Evolutionary conservation across 2,888 invertebrate genomes (phyloP).

Genomic region (Apocheima hispidaria): DNA sequence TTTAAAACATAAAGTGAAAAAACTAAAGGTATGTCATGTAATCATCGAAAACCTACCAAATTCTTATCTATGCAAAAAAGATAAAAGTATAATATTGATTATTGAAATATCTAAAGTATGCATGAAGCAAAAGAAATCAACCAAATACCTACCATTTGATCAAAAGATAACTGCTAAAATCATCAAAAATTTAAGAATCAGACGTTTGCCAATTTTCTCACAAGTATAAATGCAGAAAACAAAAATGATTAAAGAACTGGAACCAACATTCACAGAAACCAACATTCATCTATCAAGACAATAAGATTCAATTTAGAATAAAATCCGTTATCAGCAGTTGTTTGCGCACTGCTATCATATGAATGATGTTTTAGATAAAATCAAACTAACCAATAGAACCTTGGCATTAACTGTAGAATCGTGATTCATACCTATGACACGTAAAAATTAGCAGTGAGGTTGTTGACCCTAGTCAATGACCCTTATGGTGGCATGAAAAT

Average conservation of each 20-base stretch:
- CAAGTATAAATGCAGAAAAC: no score
- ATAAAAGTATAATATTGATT: constrained; percentile 3
- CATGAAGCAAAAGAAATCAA: not conserved
- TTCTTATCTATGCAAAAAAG: constrained; percentile 23
- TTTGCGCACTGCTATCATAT: constrained; percentile 2
- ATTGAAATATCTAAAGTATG: not conserved
- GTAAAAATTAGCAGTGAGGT: constrained; percentile 58
- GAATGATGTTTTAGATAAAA: constrained; percentile 21
- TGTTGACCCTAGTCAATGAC: constrained; percentile 64
- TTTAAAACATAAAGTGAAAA: no score
- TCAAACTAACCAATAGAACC: constrained; percentile 55
- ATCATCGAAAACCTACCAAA: constrained; percentile 2
- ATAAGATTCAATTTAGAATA: constrained; percentile 9
- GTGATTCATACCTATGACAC: constrained; percentile 58
- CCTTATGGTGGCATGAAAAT: constrained; percentile 39
- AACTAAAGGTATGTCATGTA: constrained; percentile 1
- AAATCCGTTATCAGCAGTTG: not conserved
- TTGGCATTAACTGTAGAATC: constrained; percentile 57
- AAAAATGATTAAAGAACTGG: not conserved
- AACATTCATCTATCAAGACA: not conserved
- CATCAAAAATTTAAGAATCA: not conserved
- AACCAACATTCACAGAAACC: not conserved
- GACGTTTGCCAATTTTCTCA: no score
- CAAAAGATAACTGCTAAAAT: not conserved
- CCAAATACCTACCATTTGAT: not conserved